Conservation (phyloP, 2,888 invertebrate genomes). For the Halictus quadricinctus region DNA sequence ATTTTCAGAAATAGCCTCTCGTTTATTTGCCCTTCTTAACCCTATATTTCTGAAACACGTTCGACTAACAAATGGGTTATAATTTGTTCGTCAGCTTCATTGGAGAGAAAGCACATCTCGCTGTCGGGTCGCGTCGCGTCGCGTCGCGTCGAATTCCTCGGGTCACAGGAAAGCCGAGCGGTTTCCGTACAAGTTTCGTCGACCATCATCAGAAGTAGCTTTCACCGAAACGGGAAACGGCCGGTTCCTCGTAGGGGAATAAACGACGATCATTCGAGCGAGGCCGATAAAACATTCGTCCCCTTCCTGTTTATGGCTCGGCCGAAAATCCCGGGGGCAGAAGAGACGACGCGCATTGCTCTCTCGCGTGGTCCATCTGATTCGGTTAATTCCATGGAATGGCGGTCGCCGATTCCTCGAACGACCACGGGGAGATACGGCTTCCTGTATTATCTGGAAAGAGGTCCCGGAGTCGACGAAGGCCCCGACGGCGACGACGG, state of each 20-base stretch:
- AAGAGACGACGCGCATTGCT: not conserved
- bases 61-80: not conserved
- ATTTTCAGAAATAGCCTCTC: not conserved
- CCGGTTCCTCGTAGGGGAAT: not conserved
- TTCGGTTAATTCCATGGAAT: conserved; percentile 62
- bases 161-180: not conserved
- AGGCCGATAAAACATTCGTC: not conserved
- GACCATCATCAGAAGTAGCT: not conserved
- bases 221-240: not conserved
- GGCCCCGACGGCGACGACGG: conserved; percentile 7
- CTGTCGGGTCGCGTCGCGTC: not conserved
- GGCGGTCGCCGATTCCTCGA: conserved; percentile 37
- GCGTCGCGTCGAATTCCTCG: not conserved
- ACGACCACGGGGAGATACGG: conserved; percentile 28
- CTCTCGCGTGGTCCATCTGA: conserved; percentile 31
- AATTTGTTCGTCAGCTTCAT: not conserved
- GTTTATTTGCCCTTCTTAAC: no score
- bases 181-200: not conserved
- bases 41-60: no score
- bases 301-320: conserved; percentile 50
- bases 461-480: conserved; percentile 6
- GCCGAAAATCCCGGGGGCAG: conserved; percentile 25
- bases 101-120: not conserved
- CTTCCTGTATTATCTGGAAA: conserved; percentile 52
- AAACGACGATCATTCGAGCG: not conserved